phyloP scores from a whole-genome alignment of 2,797 vertebrate genomes.

The Poeciliopsis gracilis region DNA sequence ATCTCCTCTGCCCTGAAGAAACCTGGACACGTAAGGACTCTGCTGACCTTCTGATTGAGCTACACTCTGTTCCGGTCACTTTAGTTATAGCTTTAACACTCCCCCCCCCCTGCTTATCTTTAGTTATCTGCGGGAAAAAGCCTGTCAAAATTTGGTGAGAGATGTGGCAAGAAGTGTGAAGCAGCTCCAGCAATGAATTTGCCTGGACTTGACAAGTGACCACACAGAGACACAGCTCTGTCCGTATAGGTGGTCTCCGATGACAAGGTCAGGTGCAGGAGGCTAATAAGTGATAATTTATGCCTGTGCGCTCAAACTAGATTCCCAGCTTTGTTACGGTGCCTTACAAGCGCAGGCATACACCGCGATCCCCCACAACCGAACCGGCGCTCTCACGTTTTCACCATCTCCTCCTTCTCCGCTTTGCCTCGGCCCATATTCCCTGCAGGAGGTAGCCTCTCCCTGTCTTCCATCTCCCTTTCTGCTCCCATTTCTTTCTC shows the following conservation, averaged over 20 bases:
- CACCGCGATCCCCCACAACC: slow-evolving; percentile 10
- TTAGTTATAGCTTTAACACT: slow-evolving; percentile 3
- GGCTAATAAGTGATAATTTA: slow-evolving; percentile 45
- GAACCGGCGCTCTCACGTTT: slow-evolving; percentile 4
- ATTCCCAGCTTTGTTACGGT: slow-evolving; percentile 32
- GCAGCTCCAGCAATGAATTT: slow-evolving; percentile 39
- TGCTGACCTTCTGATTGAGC: slow-evolving; percentile 47
- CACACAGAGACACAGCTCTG: slow-evolving; percentile 20
- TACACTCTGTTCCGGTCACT: slow-evolving; percentile 16
- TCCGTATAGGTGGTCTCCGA: slow-evolving; percentile 68
- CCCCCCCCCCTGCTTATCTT: not conserved
- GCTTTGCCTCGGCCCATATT: slow-evolving; percentile 88
- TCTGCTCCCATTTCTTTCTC: slow-evolving; percentile 67
- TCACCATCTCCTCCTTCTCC: slow-evolving; percentile 48
- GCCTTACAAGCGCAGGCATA: slow-evolving; percentile 27
- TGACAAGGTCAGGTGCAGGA: slow-evolving; percentile 53
- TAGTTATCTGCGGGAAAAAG: slow-evolving; percentile 15
- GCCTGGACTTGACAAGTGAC: slow-evolving; percentile 21
- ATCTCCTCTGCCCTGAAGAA: slow-evolving; percentile 75
- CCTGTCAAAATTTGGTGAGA: slow-evolving; percentile 21
- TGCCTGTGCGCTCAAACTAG: slow-evolving; percentile 32
- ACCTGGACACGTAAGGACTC: slow-evolving; percentile 67
- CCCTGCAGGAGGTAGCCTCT: slow-evolving; percentile 92
- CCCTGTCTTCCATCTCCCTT: slow-evolving; percentile 74
- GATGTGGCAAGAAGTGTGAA: slow-evolving; percentile 44